These are phyloP conservation scores for Cheiracanthium punctorium DNA, from an alignment of 2,888 invertebrate genomes.

Conservation along the genomic window DNA sequence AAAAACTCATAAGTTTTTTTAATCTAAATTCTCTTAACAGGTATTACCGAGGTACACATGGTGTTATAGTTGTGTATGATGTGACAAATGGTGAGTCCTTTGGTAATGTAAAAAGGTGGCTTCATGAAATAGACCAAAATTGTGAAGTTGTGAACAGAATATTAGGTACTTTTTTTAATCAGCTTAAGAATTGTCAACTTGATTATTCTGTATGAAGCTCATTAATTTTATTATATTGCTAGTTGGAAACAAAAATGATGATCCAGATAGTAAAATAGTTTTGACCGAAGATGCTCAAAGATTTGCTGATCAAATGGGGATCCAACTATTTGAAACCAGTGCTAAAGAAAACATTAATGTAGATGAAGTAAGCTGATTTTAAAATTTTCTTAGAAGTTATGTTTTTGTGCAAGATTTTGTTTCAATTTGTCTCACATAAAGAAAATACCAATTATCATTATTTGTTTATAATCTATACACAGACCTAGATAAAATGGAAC, in stretches of 20 bases:
- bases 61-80: conserved; percentile 99
- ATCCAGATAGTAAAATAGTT: conserved; percentile 96
- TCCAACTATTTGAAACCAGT: conserved; percentile 97
- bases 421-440: too few relatives aligned
- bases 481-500: too few relatives aligned
- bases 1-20: background rate
- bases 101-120: conserved; percentile 98
- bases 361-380: conserved; percentile 98
- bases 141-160: conserved; percentile 99
- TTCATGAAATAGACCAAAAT: conserved; percentile 99
- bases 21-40: conserved; percentile 75
- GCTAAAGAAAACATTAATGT: conserved; percentile 99
- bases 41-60: conserved; percentile 98
- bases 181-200: too few relatives aligned
- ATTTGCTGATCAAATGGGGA: conserved; percentile 98
- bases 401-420: too few relatives aligned
- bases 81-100: conserved; percentile 99
- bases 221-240: background rate
- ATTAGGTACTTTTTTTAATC: conserved; percentile 82
- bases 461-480: too few relatives aligned
- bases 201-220: background rate
- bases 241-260: conserved; percentile 98
- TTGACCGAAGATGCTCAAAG: conserved; percentile 96
- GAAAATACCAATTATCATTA: too few relatives aligned
- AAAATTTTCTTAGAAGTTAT: background rate